phyloP scores from a whole-genome alignment of 2,113 vertebrate genomes.

The Zootoca vivipara region DNA sequence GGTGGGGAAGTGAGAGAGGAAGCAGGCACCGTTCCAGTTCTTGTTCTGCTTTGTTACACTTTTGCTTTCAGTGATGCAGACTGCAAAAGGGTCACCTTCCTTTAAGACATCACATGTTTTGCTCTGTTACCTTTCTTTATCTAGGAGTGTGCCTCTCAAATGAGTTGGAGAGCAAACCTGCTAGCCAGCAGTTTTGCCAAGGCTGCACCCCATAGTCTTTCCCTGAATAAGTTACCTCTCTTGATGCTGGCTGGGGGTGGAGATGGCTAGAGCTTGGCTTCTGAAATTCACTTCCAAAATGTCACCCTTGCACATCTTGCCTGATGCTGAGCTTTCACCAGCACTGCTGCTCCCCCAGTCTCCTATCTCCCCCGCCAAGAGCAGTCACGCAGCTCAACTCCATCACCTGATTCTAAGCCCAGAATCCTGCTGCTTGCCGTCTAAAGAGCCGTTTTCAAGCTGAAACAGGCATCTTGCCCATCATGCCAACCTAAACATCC shows the following conservation, averaged over 20 bases:
- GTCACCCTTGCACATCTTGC: background rate
- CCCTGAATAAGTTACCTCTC: background rate
- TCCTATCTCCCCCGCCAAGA: background rate
- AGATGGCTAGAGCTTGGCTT: background rate
- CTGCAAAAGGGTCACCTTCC: background rate
- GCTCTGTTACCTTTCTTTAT: background rate
- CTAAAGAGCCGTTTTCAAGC: background rate
- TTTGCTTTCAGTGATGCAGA: background rate
- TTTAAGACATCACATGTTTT: background rate
- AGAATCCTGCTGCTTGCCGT: background rate
- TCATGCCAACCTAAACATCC: background rate
- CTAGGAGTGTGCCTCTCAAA: background rate
- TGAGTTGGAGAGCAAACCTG: background rate
- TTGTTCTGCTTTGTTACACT: background rate
- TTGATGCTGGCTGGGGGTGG: background rate
- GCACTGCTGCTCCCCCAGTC: no score
- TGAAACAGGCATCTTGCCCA: background rate
- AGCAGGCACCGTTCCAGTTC: background rate
- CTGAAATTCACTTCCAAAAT: background rate
- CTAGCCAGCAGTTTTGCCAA: background rate
- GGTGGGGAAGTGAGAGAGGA: background rate
- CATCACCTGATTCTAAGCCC: background rate
- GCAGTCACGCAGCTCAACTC: background rate
- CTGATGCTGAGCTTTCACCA: background rate
- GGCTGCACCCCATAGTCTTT: background rate